Evolutionary conservation across 1,140 invertebrate species (phyloP).

Genomic region (Heliothis virescens): DNA sequence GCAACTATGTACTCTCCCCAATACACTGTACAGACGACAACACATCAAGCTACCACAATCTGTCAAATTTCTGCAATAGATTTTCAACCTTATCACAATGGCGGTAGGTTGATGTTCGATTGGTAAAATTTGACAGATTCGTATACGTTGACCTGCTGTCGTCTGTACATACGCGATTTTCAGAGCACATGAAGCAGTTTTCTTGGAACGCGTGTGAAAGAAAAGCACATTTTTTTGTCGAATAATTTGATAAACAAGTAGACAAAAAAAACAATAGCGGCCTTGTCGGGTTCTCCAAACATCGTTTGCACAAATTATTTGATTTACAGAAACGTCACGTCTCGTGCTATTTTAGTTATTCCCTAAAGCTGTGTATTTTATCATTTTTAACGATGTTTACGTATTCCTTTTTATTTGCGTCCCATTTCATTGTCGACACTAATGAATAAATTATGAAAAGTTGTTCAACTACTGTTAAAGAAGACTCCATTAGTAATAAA

Average conservation of each 20-base stretch:
- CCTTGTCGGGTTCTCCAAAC: not conserved
- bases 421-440: conserved; percentile 8
- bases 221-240: not conserved
- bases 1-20: too few relatives aligned
- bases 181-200: too few relatives aligned
- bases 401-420: conserved; percentile 23
- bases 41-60: too few relatives aligned
- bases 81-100: too few relatives aligned
- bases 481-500: too few relatives aligned
- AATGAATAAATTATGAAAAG: conserved; percentile 27
- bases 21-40: too few relatives aligned
- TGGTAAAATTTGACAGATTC: too few relatives aligned
- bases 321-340: conserved; percentile 25
- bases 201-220: too few relatives aligned
- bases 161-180: too few relatives aligned
- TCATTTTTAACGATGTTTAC: conserved; percentile 42
- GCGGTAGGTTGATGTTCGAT: too few relatives aligned
- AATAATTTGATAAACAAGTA: not conserved
- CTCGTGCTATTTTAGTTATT: conserved; percentile 12
- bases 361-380: conserved; percentile 23
- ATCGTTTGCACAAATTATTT: conserved; percentile 14
- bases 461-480: not conserved
- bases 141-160: too few relatives aligned
- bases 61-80: too few relatives aligned
- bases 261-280: not conserved